Evolutionary conservation across 2,113 vertebrate species (phyloP).

Genomic region (Phyllostomus discolor): DNA sequence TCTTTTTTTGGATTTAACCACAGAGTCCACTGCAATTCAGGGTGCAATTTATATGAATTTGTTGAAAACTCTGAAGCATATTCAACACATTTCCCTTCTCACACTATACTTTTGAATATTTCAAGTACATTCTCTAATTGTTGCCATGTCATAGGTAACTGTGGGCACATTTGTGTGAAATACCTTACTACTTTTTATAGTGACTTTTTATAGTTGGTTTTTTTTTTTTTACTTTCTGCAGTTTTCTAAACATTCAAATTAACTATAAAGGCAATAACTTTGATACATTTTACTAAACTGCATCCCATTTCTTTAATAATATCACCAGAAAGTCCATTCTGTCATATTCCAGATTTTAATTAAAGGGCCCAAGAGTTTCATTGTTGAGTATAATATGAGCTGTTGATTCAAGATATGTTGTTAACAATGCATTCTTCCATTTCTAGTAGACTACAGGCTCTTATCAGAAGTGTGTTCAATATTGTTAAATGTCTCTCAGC

Average conservation of each 20-base stretch:
- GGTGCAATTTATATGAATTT: neutral
- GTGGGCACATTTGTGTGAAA: neutral
- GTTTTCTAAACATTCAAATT: neutral
- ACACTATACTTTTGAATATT: neutral
- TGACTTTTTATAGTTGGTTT: neutral
- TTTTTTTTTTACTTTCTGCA: neutral
- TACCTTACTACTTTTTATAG: neutral
- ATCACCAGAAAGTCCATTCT: neutral
- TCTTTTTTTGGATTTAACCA: neutral
- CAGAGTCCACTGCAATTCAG: neutral
- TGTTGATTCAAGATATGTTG: neutral
- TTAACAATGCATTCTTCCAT: neutral
- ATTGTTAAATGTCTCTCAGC: neutral
- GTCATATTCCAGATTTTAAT: neutral
- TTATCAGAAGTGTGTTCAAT: conserved; percentile 11
- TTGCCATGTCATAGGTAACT: neutral
- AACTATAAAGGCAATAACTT: neutral
- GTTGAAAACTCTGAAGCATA: neutral
- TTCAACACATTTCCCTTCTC: neutral
- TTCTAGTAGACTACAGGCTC: neutral
- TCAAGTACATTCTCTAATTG: neutral
- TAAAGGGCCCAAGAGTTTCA: neutral
- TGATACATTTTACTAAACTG: neutral
- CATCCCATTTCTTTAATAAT: neutral
- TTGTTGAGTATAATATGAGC: neutral